Conservation (phyloP, 2,888 invertebrate species). For the Melolontha melolontha region DNA sequence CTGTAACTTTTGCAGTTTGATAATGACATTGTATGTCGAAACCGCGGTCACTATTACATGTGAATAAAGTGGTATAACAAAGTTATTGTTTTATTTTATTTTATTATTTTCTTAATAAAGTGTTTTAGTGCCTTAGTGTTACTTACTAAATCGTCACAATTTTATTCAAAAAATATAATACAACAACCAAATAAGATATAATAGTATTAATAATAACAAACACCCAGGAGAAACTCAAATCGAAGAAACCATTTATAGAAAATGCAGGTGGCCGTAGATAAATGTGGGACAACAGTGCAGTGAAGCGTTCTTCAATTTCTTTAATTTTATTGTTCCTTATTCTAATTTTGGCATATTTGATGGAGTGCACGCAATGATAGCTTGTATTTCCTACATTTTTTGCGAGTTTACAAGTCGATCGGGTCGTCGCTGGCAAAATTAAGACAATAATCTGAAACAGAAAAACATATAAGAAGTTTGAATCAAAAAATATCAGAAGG, state of each 20-base stretch:
- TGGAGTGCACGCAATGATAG: not conserved
- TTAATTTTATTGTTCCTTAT: not conserved
- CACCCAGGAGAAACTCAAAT: slow-evolving; percentile 13
- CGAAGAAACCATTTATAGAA: slow-evolving; percentile 5
- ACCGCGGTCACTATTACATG: too few relatives aligned
- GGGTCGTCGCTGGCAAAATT: slow-evolving; percentile 1
- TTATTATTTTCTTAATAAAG: too few relatives aligned
- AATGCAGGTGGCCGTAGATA: not conserved
- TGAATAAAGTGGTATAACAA: too few relatives aligned
- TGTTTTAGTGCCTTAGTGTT: too few relatives aligned
- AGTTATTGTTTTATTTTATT: too few relatives aligned
- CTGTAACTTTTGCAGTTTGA: too few relatives aligned
- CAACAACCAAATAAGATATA: slow-evolving; percentile 13
- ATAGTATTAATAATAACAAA: slow-evolving; percentile 9
- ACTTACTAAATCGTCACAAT: too few relatives aligned
- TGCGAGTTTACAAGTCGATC: not conserved
- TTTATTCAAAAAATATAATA: slow-evolving; percentile 22
- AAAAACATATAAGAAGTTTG: not conserved
- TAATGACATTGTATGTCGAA: too few relatives aligned
- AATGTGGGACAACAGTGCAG: not conserved
- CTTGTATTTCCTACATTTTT: not conserved
- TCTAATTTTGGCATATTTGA: not conserved
- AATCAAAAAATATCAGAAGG: too few relatives aligned
- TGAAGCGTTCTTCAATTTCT: not conserved
- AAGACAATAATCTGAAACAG: not conserved